Conservation (phyloP, 2,797 vertebrate genomes). For the Oophaga sylvatica region DNA sequence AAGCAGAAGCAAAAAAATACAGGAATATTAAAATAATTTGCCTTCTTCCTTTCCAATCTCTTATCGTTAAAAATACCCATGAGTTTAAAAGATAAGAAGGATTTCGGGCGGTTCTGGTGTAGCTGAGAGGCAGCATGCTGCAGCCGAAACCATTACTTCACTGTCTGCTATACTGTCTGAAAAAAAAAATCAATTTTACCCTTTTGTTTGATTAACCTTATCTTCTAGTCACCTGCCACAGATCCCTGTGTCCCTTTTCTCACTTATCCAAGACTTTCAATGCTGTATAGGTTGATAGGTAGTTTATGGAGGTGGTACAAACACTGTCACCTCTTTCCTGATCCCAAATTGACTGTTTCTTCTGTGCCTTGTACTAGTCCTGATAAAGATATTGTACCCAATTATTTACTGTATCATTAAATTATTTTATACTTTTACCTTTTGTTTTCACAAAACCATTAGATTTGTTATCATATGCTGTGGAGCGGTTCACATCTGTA, state of each 20-base stretch:
- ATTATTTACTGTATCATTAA: slow-evolving; percentile 53
- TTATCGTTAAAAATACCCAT: background rate
- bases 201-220: background rate
- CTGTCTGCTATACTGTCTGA: background rate
- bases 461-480: slow-evolving; percentile 92
- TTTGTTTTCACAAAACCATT: slow-evolving; percentile 82
- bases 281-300: background rate
- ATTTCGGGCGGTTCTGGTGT: background rate
- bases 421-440: slow-evolving; percentile 75
- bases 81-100: background rate
- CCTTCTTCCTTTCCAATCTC: no score
- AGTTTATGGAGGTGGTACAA: background rate
- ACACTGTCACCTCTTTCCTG: background rate
- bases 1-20: no score
- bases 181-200: background rate
- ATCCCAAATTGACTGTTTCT: background rate
- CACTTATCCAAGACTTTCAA: background rate
- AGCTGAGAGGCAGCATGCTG: background rate
- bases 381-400: slow-evolving; percentile 5
- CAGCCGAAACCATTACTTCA: background rate
- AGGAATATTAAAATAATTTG: no score
- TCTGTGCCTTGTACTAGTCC: background rate
- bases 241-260: background rate
- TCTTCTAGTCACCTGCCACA: background rate
- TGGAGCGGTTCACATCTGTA: slow-evolving; percentile 88